Evolutionary conservation across 2,888 invertebrate species (phyloP).

Genomic region (Stenolophus ochropezus): DNA sequence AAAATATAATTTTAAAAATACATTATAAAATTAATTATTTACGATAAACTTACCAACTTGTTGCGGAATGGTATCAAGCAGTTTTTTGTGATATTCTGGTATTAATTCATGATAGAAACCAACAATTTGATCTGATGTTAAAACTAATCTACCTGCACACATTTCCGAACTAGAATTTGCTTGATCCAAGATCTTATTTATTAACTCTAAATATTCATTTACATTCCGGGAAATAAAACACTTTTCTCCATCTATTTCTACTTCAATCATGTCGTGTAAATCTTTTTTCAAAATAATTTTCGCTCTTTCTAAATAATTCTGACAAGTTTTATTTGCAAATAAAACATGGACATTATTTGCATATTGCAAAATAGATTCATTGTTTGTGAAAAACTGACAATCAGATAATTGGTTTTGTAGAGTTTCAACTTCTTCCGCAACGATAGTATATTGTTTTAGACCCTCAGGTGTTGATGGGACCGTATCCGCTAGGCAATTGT

Average conservation of each 20-base stretch:
- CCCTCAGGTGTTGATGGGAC: slow-evolving; percentile 86
- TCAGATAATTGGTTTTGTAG: slow-evolving; percentile 80
- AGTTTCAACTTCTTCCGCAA: slow-evolving; percentile 79
- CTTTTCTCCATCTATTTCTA: slow-evolving; percentile 73
- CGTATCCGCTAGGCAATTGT: slow-evolving; percentile 84
- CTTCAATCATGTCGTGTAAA: slow-evolving; percentile 82
- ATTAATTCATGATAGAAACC: slow-evolving; percentile 86
- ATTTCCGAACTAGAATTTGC: slow-evolving; percentile 78
- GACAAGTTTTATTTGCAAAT: slow-evolving; percentile 86
- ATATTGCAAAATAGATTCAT: slow-evolving; percentile 80
- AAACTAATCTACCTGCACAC: slow-evolving; percentile 80
- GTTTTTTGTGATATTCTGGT: slow-evolving; percentile 86
- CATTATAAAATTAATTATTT: slow-evolving; percentile 55
- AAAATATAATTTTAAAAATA: slow-evolving; percentile 62
- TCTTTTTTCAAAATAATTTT: slow-evolving; percentile 86
- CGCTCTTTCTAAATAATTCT: slow-evolving; percentile 81
- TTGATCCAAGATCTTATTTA: slow-evolving; percentile 80
- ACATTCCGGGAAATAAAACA: slow-evolving; percentile 79
- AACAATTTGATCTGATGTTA: slow-evolving; percentile 83
- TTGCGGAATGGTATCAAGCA: slow-evolving; percentile 89
- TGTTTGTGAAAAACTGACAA: slow-evolving; percentile 77
- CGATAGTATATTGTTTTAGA: slow-evolving; percentile 78
- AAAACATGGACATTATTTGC: slow-evolving; percentile 83
- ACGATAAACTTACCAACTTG: slow-evolving; percentile 81
- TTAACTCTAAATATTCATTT: slow-evolving; percentile 79